phyloP scores from a whole-genome alignment of 2,888 invertebrate genomes.

The Orthosia cruda region DNA sequence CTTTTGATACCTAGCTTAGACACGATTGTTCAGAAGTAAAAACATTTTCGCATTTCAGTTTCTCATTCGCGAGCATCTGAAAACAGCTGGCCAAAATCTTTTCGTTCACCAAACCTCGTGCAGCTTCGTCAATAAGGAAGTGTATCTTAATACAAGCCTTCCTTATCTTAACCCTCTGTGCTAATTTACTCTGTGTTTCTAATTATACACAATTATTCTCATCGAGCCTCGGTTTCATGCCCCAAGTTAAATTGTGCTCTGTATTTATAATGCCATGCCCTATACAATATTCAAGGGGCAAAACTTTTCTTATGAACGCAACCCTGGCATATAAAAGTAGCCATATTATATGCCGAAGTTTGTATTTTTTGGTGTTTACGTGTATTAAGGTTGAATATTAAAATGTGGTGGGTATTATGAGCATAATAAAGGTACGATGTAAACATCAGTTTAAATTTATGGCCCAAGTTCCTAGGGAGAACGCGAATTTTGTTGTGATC shows the following conservation, averaged over 20 bases:
- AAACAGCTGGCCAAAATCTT: not conserved
- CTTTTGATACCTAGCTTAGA: too few species aligned
- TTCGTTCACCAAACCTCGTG: not conserved
- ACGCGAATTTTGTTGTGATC: not conserved
- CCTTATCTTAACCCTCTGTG: slow-evolving; percentile 28
- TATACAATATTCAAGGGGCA: slow-evolving; percentile 66
- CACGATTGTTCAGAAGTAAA: too few species aligned
- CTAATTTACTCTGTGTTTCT: slow-evolving; percentile 56
- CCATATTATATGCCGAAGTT: slow-evolving; percentile 29
- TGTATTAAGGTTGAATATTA: slow-evolving; percentile 50
- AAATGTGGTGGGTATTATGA: slow-evolving; percentile 17
- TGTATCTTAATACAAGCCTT: not conserved
- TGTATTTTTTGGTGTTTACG: slow-evolving; percentile 47
- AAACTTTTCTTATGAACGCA: slow-evolving; percentile 67
- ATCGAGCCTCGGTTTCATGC: slow-evolving; percentile 65
- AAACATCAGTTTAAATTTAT: slow-evolving; percentile 11
- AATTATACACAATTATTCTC: slow-evolving; percentile 73
- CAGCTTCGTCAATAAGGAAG: not conserved
- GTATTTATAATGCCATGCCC: slow-evolving; percentile 69
- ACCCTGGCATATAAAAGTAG: slow-evolving; percentile 36
- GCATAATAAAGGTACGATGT: slow-evolving; percentile 14
- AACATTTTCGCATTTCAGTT: too few species aligned
- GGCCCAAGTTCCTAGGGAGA: not conserved
- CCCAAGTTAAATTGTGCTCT: slow-evolving; percentile 76
- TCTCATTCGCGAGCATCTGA: not conserved